These are phyloP conservation scores for Dermolepida albohirtum DNA, from an alignment of 2,888 invertebrate species.

Conservation along the genomic window DNA sequence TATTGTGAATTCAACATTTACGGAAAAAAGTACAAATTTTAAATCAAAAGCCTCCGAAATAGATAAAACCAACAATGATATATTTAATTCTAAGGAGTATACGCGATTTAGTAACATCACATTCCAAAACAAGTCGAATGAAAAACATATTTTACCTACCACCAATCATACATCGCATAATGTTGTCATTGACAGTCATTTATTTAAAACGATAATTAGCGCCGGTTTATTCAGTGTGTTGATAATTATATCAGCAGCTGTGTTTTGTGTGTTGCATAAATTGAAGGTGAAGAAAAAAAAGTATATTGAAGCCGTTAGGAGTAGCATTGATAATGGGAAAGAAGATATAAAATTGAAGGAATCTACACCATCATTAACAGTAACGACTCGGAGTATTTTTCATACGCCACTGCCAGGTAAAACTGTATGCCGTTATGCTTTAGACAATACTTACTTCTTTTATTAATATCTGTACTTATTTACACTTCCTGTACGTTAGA, in stretches of 20 bases:
- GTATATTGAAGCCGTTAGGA: constrained; percentile 66
- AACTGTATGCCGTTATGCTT: background rate
- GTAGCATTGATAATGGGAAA: constrained; percentile 60
- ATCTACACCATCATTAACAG: constrained; percentile 39
- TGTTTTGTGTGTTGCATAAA: constrained; percentile 68
- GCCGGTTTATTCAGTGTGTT: constrained; percentile 69
- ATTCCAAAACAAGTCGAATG: too few species aligned
- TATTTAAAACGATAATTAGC: constrained; percentile 54
- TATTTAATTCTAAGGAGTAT: too few species aligned
- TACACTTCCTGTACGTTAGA: too few species aligned
- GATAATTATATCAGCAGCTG: constrained; percentile 67
- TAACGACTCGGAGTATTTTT: constrained; percentile 49
- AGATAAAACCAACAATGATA: too few species aligned
- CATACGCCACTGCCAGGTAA: constrained; percentile 52
- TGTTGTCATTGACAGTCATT: constrained; percentile 29
- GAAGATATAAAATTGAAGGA: constrained; percentile 1
- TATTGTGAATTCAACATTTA: background rate
- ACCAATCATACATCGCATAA: constrained; percentile 7
- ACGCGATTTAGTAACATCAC: too few species aligned
- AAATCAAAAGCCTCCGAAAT: too few species aligned
- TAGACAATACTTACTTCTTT: too few species aligned
- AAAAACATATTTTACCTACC: background rate
- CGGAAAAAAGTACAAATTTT: background rate
- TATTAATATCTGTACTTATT: too few species aligned
- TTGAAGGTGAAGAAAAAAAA: constrained; percentile 63